These are phyloP conservation scores for Haliclona indistincta DNA, from an alignment of 37 sponge, comb jelly and placozoan species.

Conservation along the genomic window DNA sequence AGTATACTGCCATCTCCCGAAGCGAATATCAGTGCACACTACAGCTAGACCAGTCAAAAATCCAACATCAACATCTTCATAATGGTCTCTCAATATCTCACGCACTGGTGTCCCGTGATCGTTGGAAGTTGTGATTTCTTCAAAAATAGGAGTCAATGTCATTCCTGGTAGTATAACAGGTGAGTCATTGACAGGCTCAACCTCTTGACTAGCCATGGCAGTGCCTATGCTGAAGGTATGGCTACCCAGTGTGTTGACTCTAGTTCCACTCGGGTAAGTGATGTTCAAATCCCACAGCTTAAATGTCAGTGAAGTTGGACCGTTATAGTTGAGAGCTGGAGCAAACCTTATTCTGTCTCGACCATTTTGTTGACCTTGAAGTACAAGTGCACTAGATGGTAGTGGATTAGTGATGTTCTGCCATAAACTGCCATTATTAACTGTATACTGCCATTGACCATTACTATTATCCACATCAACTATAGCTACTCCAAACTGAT, in stretches of 20 bases:
- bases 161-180: constrained; percentile 41
- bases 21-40: constrained; percentile 55
- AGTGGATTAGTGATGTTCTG: constrained; percentile 37
- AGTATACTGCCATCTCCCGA: constrained; percentile 85
- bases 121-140: constrained; percentile 32
- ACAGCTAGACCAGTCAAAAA: constrained; percentile 56
- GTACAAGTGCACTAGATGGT: constrained; percentile 52
- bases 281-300: constrained; percentile 85
- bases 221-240: constrained; percentile 73
- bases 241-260: constrained; percentile 44
- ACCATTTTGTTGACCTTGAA: constrained; percentile 37
- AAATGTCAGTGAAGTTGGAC: constrained; percentile 50
- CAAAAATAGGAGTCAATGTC: constrained; percentile 34
- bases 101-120: constrained; percentile 48
- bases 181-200: constrained; percentile 85
- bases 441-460: constrained; percentile 78
- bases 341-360: constrained; percentile 72
- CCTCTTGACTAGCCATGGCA: constrained; percentile 58
- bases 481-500: constrained; percentile 81
- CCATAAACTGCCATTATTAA: constrained; percentile 73
- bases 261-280: constrained; percentile 51
- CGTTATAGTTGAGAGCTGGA: constrained; percentile 75
- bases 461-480: constrained; percentile 47
- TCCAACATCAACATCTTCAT: constrained; percentile 58
- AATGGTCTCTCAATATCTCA: constrained; percentile 28